Percentiles rank a stretch among this genome's conserved stretches.
Conservation (phyloP, 2,797 vertebrate genomes). For the Artibeus jamaicensis region DNA sequence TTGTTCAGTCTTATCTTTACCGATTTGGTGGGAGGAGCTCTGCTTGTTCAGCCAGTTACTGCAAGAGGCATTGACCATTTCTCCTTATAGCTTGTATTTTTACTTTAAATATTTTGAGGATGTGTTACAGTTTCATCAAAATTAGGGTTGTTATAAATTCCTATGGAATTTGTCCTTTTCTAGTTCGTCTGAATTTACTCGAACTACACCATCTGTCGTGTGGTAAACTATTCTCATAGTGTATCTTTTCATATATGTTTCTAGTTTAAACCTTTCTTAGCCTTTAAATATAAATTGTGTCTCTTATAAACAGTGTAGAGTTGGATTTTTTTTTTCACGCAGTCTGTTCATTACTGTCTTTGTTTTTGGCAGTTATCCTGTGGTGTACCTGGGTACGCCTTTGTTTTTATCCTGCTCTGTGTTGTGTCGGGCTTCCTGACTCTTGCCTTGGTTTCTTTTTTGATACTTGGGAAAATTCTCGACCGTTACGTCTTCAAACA, state of each 20-base stretch:
- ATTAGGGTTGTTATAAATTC: background rate
- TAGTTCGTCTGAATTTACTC: background rate
- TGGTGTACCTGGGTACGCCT: background rate
- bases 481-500: background rate
- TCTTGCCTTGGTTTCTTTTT: background rate
- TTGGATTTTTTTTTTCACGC: background rate
- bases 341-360: background rate
- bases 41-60: background rate
- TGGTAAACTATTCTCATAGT: background rate
- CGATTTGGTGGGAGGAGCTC: background rate
- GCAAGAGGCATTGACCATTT: background rate
- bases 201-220: background rate
- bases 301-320: background rate
- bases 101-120: background rate
- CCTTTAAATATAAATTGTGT: background rate
- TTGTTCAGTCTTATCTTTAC: background rate
- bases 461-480: background rate
- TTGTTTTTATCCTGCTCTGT: background rate
- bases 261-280: background rate
- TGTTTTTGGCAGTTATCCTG: background rate
- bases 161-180: background rate
- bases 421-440: background rate
- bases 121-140: background rate
- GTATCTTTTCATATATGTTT: background rate
- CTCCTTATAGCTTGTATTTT: background rate